These are phyloP conservation scores for Amblyopsis rosae DNA, from an alignment of 2,113 vertebrate species.

Conservation along the genomic window DNA sequence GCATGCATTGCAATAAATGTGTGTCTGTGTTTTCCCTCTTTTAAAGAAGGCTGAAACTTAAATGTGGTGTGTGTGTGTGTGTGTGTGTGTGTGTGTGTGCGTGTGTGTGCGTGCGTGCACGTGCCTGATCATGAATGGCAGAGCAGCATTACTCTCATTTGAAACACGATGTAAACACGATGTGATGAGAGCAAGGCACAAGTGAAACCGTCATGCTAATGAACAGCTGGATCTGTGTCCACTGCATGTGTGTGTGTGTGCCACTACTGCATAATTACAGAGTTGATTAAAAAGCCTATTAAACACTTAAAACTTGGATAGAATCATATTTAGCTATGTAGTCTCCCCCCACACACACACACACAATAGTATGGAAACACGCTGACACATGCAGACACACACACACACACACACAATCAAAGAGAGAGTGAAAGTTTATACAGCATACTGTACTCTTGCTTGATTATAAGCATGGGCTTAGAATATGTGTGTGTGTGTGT, in stretches of 20 bases:
- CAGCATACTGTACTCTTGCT: slow-evolving; percentile 53
- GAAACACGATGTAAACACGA: slow-evolving; percentile 71
- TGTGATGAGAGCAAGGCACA: slow-evolving; percentile 62
- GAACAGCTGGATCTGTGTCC: slow-evolving; percentile 64
- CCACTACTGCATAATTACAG: slow-evolving; percentile 66
- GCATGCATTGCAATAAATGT: not conserved
- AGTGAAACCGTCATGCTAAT: slow-evolving; percentile 69
- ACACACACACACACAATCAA: not conserved
- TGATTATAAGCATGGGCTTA: slow-evolving; percentile 34
- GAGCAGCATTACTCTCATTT: slow-evolving; percentile 52
- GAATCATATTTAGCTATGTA: slow-evolving; percentile 62
- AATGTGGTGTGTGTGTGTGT: slow-evolving; percentile 3
- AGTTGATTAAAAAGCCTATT: slow-evolving; percentile 75
- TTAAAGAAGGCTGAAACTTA: not conserved
- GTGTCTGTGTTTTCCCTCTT: not conserved
- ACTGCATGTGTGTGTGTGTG: slow-evolving; percentile 19
- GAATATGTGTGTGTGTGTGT: slow-evolving; percentile 20
- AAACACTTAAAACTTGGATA: slow-evolving; percentile 72
- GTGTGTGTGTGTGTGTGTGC: slow-evolving; percentile 11
- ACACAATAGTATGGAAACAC: not conserved
- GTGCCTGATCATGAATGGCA: slow-evolving; percentile 7
- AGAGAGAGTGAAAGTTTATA: slow-evolving; percentile 34
- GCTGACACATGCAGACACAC: not conserved
- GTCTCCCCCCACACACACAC: slow-evolving; percentile 31
- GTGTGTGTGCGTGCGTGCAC: not conserved